Evolutionary conservation across 2,888 invertebrate genomes (phyloP), one percentile per base, ranked within the genome.

Genomic region (Spicauda simplicius): DNA sequence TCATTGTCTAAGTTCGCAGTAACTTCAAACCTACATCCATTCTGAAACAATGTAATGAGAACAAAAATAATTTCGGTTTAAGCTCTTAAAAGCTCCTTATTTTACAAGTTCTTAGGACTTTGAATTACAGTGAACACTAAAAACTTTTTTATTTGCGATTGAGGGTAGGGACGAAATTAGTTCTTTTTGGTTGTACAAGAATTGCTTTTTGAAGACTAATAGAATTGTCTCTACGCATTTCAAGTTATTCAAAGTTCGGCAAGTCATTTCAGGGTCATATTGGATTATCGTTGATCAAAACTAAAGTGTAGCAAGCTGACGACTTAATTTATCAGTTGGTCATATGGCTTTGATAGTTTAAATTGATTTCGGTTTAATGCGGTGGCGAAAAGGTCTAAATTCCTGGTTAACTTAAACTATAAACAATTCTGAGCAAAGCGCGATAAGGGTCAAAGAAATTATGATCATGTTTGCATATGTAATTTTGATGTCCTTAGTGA

Each of bases 271-370:
- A 8, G 20, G 45, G 54, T 14, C n/a, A 48, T 5, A 48, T 62
- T 55, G 45, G 62, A 62, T 62, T 62, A 62, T 55, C 54, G 62
- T 62, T 54, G 41, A 55, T 62, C 62, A 62, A 62, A 63, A 63
- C 63, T 20, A 56, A 45, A 56, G 63, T 48, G 55, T 55, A 63
- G 56, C 63, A 30, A 25, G 55, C 48, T 63, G 56, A 63, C 56
- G 45, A 63, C 63, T 63, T 55, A 63, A 63, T 63, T 63, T 63
- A 63, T 63, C 63, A 63, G 63, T 30, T 55, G 55, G 56, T 48
- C 63, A 63, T 56, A 55, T 30, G 55, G 63, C 48, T 56, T 56
- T 63, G 63, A 63, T 56, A 63, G 63, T 63, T 56, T 45, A 56
- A 63, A 63, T 48, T 56, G 55, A 56, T 63, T 56, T 56, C 63